Base-by-base conservation (phyloP, 2,888 invertebrate species). In the Pachycephus smyrnensis region DNA sequence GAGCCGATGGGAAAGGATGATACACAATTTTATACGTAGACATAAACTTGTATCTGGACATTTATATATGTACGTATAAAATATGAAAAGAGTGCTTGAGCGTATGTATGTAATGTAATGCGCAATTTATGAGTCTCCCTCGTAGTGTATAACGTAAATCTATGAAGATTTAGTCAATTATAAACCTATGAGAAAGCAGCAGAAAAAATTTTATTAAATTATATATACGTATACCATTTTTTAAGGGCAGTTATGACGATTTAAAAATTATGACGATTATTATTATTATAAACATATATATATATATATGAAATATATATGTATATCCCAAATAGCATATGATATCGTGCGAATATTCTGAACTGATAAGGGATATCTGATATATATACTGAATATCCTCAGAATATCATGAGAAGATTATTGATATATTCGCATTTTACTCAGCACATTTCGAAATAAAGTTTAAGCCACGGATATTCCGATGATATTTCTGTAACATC, bases 111-210 rank as follows among this genome's bases (percentile, higher is more conserved):
- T 23, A 55, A 23, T 3, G 55, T 55, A 55, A 55, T 55, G 15
- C 40, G 55, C 55, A 55, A 23, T 55, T 55, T 55, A 23, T 55
- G 55, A 23, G 23, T 55, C 55, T 55, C 55, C 55, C 55, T 55
- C 55, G 23, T 23, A 55, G 33, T 9, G 55, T 55, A 23, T 71
- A 84, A 84, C 82, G 86, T 86, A 85, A 86, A 86, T 55, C 55
- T 55, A 55, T 55, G 55, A 55, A 55, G 23, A 87, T 88, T 88
- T 89, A 89, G 89, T 89, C 89, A 89, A 89, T 89, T 89, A 89
- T 86, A 84, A 81, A 84, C 86, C 86, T 85, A 87, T 81, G 77
- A 83, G 76, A 80, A 80, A 83, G 84, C 79, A 81, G 83, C 84
- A 84, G 78, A 82, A 82, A 55, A 55, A 81, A 82, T 87, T 86